Conservation (phyloP, 2,888 invertebrate genomes). For the Entomobrya multifasciata region DNA sequence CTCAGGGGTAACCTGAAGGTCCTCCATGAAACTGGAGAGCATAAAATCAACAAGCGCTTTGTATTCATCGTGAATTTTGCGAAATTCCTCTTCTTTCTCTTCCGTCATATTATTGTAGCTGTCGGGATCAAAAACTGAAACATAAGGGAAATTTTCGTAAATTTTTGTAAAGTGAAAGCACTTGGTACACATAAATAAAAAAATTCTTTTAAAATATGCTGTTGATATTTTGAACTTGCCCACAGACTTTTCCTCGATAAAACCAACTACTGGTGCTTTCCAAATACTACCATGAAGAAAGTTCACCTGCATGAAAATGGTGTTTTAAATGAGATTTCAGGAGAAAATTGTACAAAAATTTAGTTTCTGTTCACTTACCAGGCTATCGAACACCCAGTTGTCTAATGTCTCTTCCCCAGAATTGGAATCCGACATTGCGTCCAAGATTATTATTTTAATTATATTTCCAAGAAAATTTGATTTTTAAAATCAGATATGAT, state of each 20-base stretch:
- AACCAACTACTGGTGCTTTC: constrained; percentile 94
- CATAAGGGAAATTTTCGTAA: neutral
- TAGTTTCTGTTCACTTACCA: constrained; percentile 83
- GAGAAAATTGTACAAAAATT: neutral
- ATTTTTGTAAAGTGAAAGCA: too few relatives aligned
- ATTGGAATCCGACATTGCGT: constrained; percentile 46
- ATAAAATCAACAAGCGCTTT: constrained; percentile 95
- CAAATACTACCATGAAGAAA: constrained; percentile 96
- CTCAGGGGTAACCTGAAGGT: constrained; percentile 92
- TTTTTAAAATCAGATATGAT: too few relatives aligned
- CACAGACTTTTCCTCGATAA: constrained; percentile 95
- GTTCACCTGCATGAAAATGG: constrained; percentile 83
- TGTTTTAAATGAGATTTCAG: neutral
- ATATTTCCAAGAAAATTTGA: too few relatives aligned
- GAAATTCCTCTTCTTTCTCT: constrained; percentile 89
- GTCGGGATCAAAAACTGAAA: constrained; percentile 92
- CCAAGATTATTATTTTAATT: too few relatives aligned
- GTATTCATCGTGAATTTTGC: constrained; percentile 90
- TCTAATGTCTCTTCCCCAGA: constrained; percentile 85
- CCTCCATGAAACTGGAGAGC: constrained; percentile 95
- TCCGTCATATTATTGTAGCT: constrained; percentile 82
- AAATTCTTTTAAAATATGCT: too few relatives aligned
- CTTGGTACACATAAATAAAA: too few relatives aligned
- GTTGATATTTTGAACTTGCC: too few relatives aligned
- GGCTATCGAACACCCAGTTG: constrained; percentile 93